Base-by-base conservation (phyloP, 2,888 invertebrate genomes). In the Diarsia brunnea region DNA sequence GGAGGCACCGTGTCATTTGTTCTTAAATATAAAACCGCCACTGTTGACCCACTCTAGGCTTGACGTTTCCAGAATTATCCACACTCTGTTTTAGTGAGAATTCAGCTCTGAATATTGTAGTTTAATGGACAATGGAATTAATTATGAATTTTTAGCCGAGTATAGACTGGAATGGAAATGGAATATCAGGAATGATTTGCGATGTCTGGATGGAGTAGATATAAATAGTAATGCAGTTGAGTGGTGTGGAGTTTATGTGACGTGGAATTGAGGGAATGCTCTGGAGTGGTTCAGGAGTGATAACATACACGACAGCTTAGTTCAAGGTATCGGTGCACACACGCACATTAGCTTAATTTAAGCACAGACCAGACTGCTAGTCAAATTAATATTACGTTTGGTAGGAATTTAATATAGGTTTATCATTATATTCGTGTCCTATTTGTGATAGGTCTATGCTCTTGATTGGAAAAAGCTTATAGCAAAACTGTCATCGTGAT, bases 1-100 rank as follows among this genome's bases (percentile, higher is more conserved):
- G 94, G 92, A 94, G 85, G 89, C 91, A 90, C 87, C 90, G 90
- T 92, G 93, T 93, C 93, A 92, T 92, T 93, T 93, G 91, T 93
- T 95, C 95, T 95, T 93, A 95, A 95, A 95, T 95, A 93, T 94
- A 94, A 93, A 90, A 90, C 91, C 90, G 85, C 89, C 90, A 88
- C 88, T 90, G 90, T 89, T 95, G 94, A 94, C 95, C 95, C 92
- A 94, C 92, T 94, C 92, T 77, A 84, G 49, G 84, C 70, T 86
- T 92, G 94, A 94, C 93, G 92, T 87, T 89, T 92, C 93, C 92
- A 83, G 90, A 94, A 92, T 93, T 93, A 93, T 89, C 91, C 81
- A 88, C 87, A 86, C 82, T 87, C 90, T 89, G 88, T 82, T 87
- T 89, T 88, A 85, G 89, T 89, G 76, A 73, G 73, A 75, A 81